Conservation (phyloP, 2,797 vertebrate genomes). For the Rhinophrynus dorsalis region DNA sequence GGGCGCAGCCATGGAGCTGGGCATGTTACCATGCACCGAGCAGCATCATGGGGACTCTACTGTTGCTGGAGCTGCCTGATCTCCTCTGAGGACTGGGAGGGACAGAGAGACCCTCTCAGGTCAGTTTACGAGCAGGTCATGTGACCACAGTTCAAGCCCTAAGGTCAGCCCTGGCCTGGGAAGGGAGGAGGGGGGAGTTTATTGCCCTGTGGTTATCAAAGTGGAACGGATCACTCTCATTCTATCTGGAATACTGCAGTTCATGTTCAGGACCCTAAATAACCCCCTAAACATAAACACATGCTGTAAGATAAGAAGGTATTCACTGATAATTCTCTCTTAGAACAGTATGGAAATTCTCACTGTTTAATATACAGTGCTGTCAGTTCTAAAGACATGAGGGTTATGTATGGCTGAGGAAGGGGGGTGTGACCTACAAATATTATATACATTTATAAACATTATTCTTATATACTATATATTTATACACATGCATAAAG, state of each 20-base stretch:
- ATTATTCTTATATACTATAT: too few species aligned
- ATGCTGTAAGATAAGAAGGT: too few species aligned
- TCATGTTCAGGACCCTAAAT: conserved; percentile 39
- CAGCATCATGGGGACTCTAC: conserved; percentile 68
- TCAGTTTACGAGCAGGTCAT: conserved; percentile 90
- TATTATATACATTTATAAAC: not conserved
- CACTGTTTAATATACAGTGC: too few species aligned
- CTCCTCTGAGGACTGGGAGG: conserved; percentile 69
- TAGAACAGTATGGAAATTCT: too few species aligned
- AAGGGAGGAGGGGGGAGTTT: conserved; percentile 67
- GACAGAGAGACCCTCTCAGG: conserved; percentile 69
- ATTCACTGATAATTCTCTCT: too few species aligned
- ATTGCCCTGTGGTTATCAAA: conserved; percentile 87
- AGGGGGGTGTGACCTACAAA: too few species aligned
- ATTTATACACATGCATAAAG: not conserved
- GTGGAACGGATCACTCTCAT: conserved; percentile 90
- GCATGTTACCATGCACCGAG: conserved; percentile 52
- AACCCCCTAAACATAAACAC: not conserved
- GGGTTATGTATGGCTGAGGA: too few species aligned
- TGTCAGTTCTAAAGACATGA: too few species aligned
- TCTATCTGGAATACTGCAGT: conserved; percentile 53
- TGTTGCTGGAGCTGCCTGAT: conserved; percentile 71
- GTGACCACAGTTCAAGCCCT: conserved; percentile 92
- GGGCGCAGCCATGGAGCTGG: conserved; percentile 77
- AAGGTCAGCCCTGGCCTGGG: conserved; percentile 85